A percentile compares a stretch with the other conserved stretches of the same genome.
phyloP scores from a whole-genome alignment of 2,888 invertebrate genomes.

The Oscheius sp. region DNA sequence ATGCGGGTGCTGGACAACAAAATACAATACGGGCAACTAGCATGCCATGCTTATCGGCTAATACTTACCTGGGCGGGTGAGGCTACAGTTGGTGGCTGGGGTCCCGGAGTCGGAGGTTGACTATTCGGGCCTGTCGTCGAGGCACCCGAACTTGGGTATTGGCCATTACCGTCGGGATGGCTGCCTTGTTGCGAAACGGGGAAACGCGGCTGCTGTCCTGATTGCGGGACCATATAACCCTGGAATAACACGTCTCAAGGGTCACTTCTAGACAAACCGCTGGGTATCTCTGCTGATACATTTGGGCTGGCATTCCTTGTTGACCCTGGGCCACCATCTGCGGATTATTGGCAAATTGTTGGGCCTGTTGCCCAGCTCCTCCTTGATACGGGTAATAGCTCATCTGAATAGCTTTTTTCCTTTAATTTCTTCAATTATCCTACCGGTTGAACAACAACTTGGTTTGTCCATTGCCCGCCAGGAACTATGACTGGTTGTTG shows the following conservation, averaged over 20 bases:
- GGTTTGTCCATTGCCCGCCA: constrained; percentile 24
- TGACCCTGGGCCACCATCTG: constrained; percentile 31
- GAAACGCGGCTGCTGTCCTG: constrained; percentile 6
- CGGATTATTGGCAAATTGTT: constrained; percentile 21
- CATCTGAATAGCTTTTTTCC: not conserved
- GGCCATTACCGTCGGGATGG: constrained; percentile 13
- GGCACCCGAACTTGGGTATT: constrained; percentile 16
- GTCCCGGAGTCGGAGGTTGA: constrained; percentile 52
- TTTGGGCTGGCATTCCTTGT: constrained; percentile 23
- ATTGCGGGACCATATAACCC: constrained; percentile 33
- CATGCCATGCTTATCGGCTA: constrained; percentile 3
- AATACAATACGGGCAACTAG: constrained; percentile 6
- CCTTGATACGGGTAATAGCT: constrained; percentile 26
- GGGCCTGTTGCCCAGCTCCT: constrained; percentile 28
- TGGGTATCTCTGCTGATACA: constrained; percentile 30
- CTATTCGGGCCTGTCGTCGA: constrained; percentile 34
- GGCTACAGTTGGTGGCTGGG: constrained; percentile 36
- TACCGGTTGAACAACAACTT: constrained; percentile 19
- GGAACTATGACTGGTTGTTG: constrained; percentile 4
- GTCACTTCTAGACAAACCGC: too few relatives aligned
- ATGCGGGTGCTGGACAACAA: constrained; percentile 10
- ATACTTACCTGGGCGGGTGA: constrained; percentile 33
- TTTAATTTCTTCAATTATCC: not conserved
- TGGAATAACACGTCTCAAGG: not conserved
- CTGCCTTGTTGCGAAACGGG: not conserved